These are phyloP conservation scores for Junco hyemalis DNA, from an alignment of 2,113 vertebrate species.

Conservation along the genomic window DNA sequence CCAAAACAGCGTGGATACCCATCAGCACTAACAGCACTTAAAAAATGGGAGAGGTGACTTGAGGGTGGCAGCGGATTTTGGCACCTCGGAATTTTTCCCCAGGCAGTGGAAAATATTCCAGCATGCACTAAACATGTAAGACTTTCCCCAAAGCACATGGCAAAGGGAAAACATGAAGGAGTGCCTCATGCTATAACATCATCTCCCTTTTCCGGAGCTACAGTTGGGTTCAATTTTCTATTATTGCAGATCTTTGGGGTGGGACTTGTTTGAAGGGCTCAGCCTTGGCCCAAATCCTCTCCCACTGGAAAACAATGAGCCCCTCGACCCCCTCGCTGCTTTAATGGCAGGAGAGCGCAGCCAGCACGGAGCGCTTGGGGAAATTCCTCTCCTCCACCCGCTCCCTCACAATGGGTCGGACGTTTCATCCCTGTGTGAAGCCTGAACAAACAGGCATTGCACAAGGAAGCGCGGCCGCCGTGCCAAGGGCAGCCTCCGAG, in stretches of 20 bases:
- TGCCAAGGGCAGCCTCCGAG: neutral
- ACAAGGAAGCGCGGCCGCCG: neutral
- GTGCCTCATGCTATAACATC: neutral
- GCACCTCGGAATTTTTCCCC: neutral
- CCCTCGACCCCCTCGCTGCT: neutral
- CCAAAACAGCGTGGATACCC: neutral
- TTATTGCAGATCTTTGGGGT: constrained; percentile 18
- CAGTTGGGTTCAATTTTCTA: constrained; percentile 36
- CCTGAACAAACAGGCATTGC: constrained; percentile 32
- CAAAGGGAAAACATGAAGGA: neutral
- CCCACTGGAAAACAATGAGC: neutral
- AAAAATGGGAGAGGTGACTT: neutral
- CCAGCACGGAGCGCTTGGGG: neutral
- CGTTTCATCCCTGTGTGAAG: constrained; percentile 17
- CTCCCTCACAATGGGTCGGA: neutral
- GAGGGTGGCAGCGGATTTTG: neutral
- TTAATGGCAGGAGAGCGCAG: neutral
- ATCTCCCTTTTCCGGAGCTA: neutral
- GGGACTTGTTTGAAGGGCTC: neutral
- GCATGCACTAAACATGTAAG: neutral
- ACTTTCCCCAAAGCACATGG: neutral
- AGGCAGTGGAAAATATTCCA: neutral
- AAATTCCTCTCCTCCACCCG: neutral
- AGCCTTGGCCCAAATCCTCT: neutral
- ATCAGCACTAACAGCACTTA: neutral